A percentile compares a stretch with the other conserved stretches of the same genome.
Evolutionary conservation across 2,113 vertebrate species (phyloP).

Genomic region (Nettapus auritus): DNA sequence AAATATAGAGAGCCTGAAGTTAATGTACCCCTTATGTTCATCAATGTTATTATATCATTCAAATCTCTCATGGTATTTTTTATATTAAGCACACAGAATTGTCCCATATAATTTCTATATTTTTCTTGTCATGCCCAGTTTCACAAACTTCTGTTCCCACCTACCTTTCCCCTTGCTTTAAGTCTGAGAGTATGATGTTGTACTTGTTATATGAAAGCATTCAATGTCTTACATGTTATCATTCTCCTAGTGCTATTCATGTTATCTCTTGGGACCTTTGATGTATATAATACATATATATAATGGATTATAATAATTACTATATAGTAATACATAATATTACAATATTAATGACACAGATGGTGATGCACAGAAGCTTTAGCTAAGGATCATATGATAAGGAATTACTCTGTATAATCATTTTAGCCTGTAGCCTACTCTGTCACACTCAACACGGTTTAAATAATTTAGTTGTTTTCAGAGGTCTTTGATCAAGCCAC

Average conservation of each 20-base stretch:
- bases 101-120: not conserved
- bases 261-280: not conserved
- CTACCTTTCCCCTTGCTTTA: not conserved
- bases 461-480: not conserved
- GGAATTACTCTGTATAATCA: not conserved
- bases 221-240: not conserved
- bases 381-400: not conserved
- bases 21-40: not conserved
- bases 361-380: not conserved
- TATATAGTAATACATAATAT: not conserved
- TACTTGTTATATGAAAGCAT: not conserved
- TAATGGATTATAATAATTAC: too few species aligned
- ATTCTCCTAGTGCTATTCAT: not conserved
- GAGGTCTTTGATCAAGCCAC: not conserved
- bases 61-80: not conserved
- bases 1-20: not conserved
- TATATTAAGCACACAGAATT: not conserved
- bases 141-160: not conserved
- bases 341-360: not conserved
- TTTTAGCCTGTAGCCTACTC: not conserved
- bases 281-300: too few species aligned
- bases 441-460: not conserved
- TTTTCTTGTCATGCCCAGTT: not conserved
- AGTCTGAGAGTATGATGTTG: not conserved
- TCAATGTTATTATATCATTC: not conserved